phyloP scores from a whole-genome alignment of 2,888 invertebrate species.

The Drosophila helvetica region DNA sequence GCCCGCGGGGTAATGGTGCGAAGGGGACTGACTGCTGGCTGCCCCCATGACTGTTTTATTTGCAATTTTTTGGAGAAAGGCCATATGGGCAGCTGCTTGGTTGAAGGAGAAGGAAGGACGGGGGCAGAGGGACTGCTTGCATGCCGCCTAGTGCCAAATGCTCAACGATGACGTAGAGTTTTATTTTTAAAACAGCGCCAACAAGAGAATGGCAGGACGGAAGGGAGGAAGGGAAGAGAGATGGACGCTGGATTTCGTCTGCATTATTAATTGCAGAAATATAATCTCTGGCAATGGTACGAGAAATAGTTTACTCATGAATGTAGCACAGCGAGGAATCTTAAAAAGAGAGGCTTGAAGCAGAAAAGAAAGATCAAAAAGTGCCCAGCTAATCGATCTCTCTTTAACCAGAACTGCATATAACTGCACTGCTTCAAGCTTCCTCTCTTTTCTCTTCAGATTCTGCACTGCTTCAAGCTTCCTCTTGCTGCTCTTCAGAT shows the following conservation, averaged over 20 bases:
- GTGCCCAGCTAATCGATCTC: background rate
- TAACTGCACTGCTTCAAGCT: too few relatives aligned
- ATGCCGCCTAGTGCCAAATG: constrained; percentile 25
- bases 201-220: background rate
- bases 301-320: background rate
- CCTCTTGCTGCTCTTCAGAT: background rate
- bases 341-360: background rate
- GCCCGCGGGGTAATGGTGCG: constrained; percentile 18
- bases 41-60: constrained; percentile 73
- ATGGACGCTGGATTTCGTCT: background rate
- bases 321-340: background rate
- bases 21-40: constrained; percentile 22
- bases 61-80: constrained; percentile 76
- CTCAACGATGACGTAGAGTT: constrained; percentile 62
- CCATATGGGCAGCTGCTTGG: constrained; percentile 55
- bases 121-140: constrained; percentile 12
- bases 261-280: background rate
- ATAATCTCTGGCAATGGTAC: background rate
- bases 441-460: too few relatives aligned
- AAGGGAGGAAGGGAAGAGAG: background rate
- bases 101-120: background rate
- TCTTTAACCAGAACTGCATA: background rate
- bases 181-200: constrained; percentile 45
- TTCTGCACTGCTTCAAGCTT: background rate
- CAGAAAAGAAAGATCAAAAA: background rate